Evolutionary conservation across 2,888 invertebrate genomes (phyloP).

Genomic region (Clusia tigrina): DNA sequence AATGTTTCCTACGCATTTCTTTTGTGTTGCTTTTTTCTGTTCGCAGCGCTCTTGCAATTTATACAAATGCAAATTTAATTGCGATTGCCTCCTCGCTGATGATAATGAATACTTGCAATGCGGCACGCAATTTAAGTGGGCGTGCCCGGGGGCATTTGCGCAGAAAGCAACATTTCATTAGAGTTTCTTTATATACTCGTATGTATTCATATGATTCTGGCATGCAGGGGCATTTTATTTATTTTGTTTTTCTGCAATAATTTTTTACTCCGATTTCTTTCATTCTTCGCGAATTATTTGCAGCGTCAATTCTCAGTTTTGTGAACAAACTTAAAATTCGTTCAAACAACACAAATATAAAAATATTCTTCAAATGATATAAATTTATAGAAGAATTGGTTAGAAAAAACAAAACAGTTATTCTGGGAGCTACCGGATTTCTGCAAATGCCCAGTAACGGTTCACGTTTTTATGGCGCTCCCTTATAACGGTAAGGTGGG

Average conservation of each 20-base stretch:
- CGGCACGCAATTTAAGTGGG: conserved; percentile 63
- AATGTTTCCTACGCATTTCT: conserved; percentile 60
- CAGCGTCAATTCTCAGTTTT: background rate
- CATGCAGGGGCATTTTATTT: too few species aligned
- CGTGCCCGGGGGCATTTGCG: conserved; percentile 43
- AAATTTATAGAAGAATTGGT: background rate
- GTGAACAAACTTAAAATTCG: background rate
- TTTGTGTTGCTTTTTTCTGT: conserved; percentile 13
- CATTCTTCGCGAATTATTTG: background rate
- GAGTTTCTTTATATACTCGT: conserved; percentile 1
- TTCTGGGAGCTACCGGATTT: conserved; percentile 23
- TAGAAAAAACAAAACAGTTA: conserved; percentile 25
- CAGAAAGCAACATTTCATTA: conserved; percentile 17
- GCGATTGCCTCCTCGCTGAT: conserved; percentile 43
- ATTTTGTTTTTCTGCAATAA: too few species aligned
- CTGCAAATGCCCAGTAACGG: conserved; percentile 30
- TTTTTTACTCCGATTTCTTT: background rate
- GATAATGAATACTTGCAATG: conserved; percentile 57
- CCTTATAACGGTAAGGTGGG: conserved; percentile 12
- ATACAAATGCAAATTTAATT: conserved; percentile 65
- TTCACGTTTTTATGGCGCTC: conserved; percentile 13
- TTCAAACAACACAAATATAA: background rate
- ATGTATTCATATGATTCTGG: background rate
- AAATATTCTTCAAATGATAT: background rate
- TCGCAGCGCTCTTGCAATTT: conserved; percentile 38